Evolutionary conservation across 2,113 vertebrate species (phyloP), one percentile per base, ranked within the genome.

Genomic region (Lasiurus cinereus): DNA sequence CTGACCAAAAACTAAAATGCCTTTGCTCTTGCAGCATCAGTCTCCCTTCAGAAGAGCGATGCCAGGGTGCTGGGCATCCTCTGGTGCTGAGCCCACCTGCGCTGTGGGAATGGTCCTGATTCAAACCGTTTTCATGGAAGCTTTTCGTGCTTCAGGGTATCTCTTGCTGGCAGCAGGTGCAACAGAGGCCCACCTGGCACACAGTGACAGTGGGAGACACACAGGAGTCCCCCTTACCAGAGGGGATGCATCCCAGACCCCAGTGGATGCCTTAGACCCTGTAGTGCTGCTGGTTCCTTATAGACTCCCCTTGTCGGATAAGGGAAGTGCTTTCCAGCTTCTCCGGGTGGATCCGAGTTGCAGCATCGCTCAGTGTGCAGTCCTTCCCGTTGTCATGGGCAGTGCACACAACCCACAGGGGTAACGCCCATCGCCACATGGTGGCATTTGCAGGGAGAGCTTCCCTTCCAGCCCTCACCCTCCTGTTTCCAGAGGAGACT

Each of bases 171-270:
- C 39, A 2, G 29, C 31, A 1, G 31, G 14, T 4, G 36, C 62
- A 22, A 6, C 0, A 1, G 1, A 8, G 0, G 0, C n/a, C 13
- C 0, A 0, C 70, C 70, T 11, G 11, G 15, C 31, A 6, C 46
- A 0, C 2, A 2, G 33, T 1, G 19, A 15, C 12, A 2, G 21
- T 0, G 39, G 52, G n/a, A 31, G 2, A 4, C 31, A 22, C 24
- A 16, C 14, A 7, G 24, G 21, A 27, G 70, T 11, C 36, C 70
- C 69, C 36, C 11, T 39, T 0, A 12, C 12, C 22, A 22, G 10
- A 11, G 69, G 67, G 67, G 33, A 22, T 4, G 15, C 33, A 10
- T 70, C 18, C 69, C 33, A 43, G 36, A 18, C 36, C 33, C 70
- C 36, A 43, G 33, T 11, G 36, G 70, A 13, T 5, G 70, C 36